Base-by-base conservation (phyloP, 2,888 invertebrate genomes). In the Chironomus riparius region DNA sequence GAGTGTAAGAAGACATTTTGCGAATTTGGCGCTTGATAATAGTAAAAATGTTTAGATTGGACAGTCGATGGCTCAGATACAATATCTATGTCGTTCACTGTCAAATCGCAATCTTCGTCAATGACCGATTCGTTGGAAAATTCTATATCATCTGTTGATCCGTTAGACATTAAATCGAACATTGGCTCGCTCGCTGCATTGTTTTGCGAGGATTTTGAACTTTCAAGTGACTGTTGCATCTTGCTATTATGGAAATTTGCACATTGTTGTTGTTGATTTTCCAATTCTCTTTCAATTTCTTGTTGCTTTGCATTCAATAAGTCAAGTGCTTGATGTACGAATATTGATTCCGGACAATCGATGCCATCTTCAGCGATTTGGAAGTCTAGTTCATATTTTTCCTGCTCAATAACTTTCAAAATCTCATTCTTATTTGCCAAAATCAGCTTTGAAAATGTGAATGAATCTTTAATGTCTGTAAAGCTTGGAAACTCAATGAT, bases 1-100 rank as follows among this genome's bases (percentile, higher is more conserved):
- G 94, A 91, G 83, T 97, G 93, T 77, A 98, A 85, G 83, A 94
- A 98, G 76, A 97, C 89, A 82, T 95, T 93, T 83, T 97, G 97
- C 0, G 97, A 97, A 83, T 96, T 95, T 65, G 88, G 88, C 78
- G 95, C 95, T 93, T 83, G 79, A 85, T 86, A 83, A 78, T 82
- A 82, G 79, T 82, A 83, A 77, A 82, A 83, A 77, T 80, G 78
- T 78, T 79, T 78, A n/a, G 74, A 75, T 24, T 77, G 18, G 79
- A 80, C 47, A 38, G 18, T 62, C 6, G 13, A 18, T n/a, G 22
- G 6, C n/a, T 18, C 61, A 12, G 75, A 71, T 3, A 47, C 62
- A 38, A 74, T 76, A 38, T 71, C 76, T 62, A 76, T 72, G 68
- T 78, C 77, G 15, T 75, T 48, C 10, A 77, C 38, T 4, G 77